Evolutionary conservation across 2,797 vertebrate species (phyloP).

Genomic region (Buphagus erythrorhynchus): DNA sequence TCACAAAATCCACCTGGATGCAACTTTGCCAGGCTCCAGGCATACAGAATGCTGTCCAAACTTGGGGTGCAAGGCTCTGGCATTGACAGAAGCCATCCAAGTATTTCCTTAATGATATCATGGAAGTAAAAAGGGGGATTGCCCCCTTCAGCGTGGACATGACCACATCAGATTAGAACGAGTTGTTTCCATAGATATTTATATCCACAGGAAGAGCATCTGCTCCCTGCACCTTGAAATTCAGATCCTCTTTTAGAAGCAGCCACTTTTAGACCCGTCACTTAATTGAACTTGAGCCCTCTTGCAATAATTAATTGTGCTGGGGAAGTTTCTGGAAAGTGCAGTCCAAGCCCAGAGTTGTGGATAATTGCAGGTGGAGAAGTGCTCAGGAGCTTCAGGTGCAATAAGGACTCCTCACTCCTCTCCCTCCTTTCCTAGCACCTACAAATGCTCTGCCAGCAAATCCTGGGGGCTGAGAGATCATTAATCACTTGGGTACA

Average conservation of each 20-base stretch:
- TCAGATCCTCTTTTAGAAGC: neutral
- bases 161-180: neutral
- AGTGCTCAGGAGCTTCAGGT: neutral
- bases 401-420: too few relatives aligned
- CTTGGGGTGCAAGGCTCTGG: neutral
- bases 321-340: neutral
- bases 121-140: neutral
- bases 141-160: rapidly evolving
- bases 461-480: neutral
- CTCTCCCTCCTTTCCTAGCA: neutral
- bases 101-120: rapidly evolving
- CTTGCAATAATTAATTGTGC: neutral
- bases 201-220: neutral
- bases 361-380: neutral
- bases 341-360: rapidly evolving
- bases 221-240: rapidly evolving
- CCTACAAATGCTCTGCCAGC: neutral
- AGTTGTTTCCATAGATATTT: neutral
- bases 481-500: neutral
- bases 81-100: neutral
- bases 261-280: neutral
- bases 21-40: neutral
- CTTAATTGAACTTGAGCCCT: neutral
- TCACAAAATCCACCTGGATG: neutral
- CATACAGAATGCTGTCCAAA: rapidly evolving